A percentile compares a stretch with the other conserved stretches of the same genome.
Evolutionary conservation across 1,140 invertebrate species (phyloP).

Genomic region (Ruditapes philippinarum): DNA sequence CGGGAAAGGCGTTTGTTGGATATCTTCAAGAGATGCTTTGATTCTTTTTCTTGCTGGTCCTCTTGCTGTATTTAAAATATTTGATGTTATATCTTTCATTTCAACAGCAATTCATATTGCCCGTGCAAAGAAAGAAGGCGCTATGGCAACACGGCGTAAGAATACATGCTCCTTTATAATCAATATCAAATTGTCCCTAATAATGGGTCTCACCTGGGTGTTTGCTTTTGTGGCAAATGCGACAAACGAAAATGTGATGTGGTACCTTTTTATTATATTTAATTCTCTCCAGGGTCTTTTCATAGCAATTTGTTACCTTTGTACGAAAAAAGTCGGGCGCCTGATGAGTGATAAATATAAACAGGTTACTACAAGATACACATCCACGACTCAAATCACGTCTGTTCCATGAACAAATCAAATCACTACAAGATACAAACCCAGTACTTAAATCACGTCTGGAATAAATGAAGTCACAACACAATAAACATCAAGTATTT

Average conservation of each 20-base stretch:
- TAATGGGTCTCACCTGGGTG: constrained; percentile 85
- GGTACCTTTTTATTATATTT: constrained; percentile 74
- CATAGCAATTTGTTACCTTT: constrained; percentile 69
- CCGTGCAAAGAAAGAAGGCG: constrained; percentile 71
- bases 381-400: not conserved
- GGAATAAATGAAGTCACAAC: too few species aligned
- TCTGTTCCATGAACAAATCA: too few species aligned
- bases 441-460: too few species aligned
- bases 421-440: too few species aligned
- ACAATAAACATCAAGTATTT: too few species aligned
- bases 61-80: constrained; percentile 78
- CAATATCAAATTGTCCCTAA: constrained; percentile 87
- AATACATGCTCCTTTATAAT: constrained; percentile 83
- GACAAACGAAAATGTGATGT: constrained; percentile 53
- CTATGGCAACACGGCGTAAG: constrained; percentile 58
- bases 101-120: constrained; percentile 86
- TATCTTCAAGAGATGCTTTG: constrained; percentile 76
- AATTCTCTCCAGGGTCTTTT: constrained; percentile 77
- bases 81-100: constrained; percentile 81
- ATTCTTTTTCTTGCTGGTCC: constrained; percentile 84
- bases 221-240: constrained; percentile 80
- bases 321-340: constrained; percentile 61
- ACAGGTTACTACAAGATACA: not conserved
- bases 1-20: constrained; percentile 86
- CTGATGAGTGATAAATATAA: constrained; percentile 36